These are phyloP conservation scores for Trichonephila inaurata DNA, from an alignment of 1,140 invertebrate species.

Conservation along the genomic window DNA sequence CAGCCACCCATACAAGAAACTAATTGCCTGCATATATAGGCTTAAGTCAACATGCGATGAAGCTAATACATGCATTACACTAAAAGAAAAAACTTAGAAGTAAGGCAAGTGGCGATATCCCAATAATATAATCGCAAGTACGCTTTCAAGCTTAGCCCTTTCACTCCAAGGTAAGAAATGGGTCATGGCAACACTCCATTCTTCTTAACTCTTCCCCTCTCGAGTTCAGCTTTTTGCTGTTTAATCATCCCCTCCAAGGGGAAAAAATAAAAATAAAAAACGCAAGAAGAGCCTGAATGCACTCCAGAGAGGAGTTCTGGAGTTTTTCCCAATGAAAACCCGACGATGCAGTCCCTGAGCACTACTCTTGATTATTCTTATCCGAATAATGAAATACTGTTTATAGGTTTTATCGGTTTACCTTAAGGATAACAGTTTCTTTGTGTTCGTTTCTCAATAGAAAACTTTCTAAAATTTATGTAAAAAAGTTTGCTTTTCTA, in stretches of 20 bases:
- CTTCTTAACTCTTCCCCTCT: slow-evolving; percentile 33
- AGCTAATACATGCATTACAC: no score
- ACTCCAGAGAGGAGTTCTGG: background rate
- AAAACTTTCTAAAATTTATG: background rate
- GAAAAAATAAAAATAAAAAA: background rate
- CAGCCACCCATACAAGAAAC: no score
- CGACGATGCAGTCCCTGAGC: background rate
- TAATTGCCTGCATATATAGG: no score
- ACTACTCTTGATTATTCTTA: background rate
- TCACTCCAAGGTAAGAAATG: slow-evolving; percentile 26
- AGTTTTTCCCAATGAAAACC: background rate
- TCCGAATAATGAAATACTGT: background rate
- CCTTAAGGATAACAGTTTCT: background rate
- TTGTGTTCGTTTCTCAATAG: background rate
- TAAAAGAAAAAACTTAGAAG: no score
- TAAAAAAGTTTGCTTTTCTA: background rate
- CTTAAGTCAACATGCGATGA: no score
- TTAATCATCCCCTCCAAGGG: slow-evolving; percentile 50
- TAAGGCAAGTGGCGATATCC: background rate
- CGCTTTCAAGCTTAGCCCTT: background rate
- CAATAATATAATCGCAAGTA: background rate
- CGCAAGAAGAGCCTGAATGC: background rate
- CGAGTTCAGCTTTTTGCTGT: slow-evolving; percentile 25
- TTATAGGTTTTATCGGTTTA: background rate
- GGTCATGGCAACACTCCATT: slow-evolving; percentile 46